Percentiles rank a stretch among this genome's conserved stretches.
phyloP scores from a whole-genome alignment of 1,140 invertebrate species.

The Nylanderia fulva region DNA sequence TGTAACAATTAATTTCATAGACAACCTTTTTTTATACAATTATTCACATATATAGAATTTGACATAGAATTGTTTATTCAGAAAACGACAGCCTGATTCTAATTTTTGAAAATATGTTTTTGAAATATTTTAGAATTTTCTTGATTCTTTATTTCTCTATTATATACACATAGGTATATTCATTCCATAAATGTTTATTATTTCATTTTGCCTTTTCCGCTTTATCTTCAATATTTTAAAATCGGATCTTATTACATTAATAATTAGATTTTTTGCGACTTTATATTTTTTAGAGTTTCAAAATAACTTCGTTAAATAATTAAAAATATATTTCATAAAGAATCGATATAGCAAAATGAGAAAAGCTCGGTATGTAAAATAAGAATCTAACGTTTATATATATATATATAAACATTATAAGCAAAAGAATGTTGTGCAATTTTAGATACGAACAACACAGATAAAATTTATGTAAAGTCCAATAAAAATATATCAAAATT shows the following conservation, averaged over 20 bases:
- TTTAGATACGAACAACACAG: not conserved
- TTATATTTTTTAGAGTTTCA: not conserved
- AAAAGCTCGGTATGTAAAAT: not conserved
- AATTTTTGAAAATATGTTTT: not conserved
- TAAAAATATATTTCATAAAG: not conserved
- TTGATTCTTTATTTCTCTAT: not conserved
- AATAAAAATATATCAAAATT: not conserved
- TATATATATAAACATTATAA: not conserved
- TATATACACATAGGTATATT: too few species aligned
- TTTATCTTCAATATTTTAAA: not conserved
- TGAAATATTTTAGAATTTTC: not conserved
- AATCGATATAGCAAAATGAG: not conserved
- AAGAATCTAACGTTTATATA: not conserved
- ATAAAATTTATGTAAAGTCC: not conserved
- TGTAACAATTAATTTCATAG: conserved; percentile 1
- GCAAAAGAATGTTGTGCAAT: not conserved
- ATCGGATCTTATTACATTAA: not conserved
- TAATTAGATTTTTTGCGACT: not conserved
- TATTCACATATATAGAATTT: not conserved
- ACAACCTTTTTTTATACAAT: not conserved
- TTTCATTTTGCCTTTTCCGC: too few species aligned
- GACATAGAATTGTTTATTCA: not conserved
- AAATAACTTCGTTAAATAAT: not conserved
- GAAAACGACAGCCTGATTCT: not conserved
- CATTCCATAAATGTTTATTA: not conserved